Evolutionary conservation across 2,888 invertebrate species (phyloP).

Genomic region (Anticlea derivata): DNA sequence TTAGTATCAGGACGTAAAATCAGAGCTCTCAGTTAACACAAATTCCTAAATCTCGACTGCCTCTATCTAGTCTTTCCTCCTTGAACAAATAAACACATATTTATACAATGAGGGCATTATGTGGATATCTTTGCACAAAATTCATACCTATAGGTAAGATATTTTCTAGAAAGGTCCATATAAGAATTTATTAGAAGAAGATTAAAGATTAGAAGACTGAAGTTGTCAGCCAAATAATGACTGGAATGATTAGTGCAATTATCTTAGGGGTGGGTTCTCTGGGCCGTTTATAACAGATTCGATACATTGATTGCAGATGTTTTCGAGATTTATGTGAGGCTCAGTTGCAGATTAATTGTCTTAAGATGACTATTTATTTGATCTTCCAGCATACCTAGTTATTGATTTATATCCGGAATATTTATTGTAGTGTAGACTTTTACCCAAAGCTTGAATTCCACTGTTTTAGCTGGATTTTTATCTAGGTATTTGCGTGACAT

Average conservation of each 20-base stretch:
- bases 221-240: conserved; percentile 9
- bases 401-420: too few relatives aligned
- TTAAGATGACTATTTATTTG: not conserved
- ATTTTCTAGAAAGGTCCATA: not conserved
- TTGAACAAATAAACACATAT: conserved; percentile 14
- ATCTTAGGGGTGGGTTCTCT: conserved; percentile 18
- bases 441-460: not conserved
- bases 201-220: too few relatives aligned
- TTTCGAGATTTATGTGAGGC: conserved; percentile 8
- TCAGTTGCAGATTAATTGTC: conserved; percentile 12
- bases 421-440: too few relatives aligned
- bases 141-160: not conserved
- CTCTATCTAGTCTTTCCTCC: conserved; percentile 10
- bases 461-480: not conserved
- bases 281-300: conserved; percentile 15
- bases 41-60: conserved; percentile 25
- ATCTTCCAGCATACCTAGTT: too few relatives aligned
- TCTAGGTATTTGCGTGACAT: not conserved
- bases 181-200: too few relatives aligned
- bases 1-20: conserved; percentile 28
- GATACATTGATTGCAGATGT: conserved; percentile 25
- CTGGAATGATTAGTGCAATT: conserved; percentile 22
- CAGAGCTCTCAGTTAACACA: conserved; percentile 27
- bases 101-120: too few relatives aligned
- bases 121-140: too few relatives aligned